Percentiles rank a stretch among this genome's conserved stretches.
These are phyloP conservation scores for Yponomeuta evonymella DNA, from an alignment of 2,888 invertebrate species.

Conservation along the genomic window DNA sequence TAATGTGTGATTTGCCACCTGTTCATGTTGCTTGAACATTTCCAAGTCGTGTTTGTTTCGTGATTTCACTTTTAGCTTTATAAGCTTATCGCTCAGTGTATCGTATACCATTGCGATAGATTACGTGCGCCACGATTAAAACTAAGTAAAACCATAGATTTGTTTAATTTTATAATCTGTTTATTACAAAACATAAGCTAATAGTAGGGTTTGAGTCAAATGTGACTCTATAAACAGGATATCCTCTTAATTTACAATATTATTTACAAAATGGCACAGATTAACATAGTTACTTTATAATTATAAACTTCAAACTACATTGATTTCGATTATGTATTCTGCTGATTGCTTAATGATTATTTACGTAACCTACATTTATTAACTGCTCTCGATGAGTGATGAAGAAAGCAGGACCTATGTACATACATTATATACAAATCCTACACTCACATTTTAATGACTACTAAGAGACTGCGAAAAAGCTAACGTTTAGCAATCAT, in stretches of 20 bases:
- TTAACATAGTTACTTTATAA: background rate
- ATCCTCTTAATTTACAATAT: background rate
- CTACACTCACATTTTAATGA: background rate
- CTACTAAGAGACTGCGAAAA: no score
- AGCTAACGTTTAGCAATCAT: no score
- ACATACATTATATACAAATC: background rate
- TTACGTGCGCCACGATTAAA: background rate
- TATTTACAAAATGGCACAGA: background rate
- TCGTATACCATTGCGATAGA: constrained; percentile 9
- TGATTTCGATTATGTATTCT: background rate
- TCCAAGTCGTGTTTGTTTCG: constrained; percentile 11
- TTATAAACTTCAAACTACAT: background rate
- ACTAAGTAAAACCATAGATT: constrained; percentile 1
- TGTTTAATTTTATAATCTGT: background rate
- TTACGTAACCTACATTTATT: background rate
- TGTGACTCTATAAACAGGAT: background rate
- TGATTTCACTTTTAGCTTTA: constrained; percentile 11
- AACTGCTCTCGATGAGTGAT: background rate
- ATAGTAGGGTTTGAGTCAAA: background rate
- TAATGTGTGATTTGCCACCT: constrained; percentile 14
- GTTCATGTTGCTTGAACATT: constrained; percentile 6
- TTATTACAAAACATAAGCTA: constrained; percentile 5
- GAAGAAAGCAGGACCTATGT: background rate
- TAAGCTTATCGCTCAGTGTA: constrained; percentile 11
- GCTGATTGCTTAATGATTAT: background rate